Percentiles rank a stretch among this genome's conserved stretches.
These are phyloP conservation scores for Suncus etruscus DNA, from an alignment of 2,113 vertebrate genomes.

Conservation along the genomic window DNA sequence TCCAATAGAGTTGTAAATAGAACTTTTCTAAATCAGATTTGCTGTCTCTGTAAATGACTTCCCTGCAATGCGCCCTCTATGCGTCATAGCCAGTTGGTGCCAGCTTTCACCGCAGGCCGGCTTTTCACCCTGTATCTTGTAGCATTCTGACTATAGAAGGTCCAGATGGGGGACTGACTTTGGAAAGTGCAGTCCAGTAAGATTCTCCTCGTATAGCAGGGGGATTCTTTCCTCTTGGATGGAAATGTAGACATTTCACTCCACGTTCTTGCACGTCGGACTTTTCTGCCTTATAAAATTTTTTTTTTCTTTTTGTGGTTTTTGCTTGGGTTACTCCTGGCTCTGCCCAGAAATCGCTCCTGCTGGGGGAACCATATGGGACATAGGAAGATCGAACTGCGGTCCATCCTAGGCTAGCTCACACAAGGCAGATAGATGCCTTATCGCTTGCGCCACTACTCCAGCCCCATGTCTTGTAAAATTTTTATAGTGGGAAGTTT, in stretches of 20 bases:
- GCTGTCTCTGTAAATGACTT: background rate
- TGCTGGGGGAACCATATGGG: no score
- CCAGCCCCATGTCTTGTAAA: no score
- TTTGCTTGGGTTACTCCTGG: no score
- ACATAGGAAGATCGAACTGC: no score
- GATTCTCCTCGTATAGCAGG: no score
- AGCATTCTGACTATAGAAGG: background rate
- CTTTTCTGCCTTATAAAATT: background rate
- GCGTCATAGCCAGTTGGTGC: background rate
- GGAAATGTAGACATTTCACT: background rate
- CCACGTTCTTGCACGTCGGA: background rate
- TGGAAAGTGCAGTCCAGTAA: no score
- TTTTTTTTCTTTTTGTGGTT: background rate
- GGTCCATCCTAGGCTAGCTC: no score
- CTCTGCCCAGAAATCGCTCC: no score
- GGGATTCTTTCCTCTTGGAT: background rate
- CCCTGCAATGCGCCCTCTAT: background rate
- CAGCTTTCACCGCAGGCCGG: background rate
- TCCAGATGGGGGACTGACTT: background rate
- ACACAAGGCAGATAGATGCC: no score
- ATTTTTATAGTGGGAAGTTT: background rate
- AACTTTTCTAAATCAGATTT: slow-evolving; percentile 27
- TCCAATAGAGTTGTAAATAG: slow-evolving; percentile 53
- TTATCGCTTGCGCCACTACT: no score
- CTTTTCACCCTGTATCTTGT: background rate